phyloP scores from a whole-genome alignment of 2,113 vertebrate genomes.

The Felis catus region F.catus_Fca126_mat1.0 CM031417.1:124109001-124109500 shows the following conservation, averaged over 20 bases:
- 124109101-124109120: background rate
- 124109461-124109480: constrained; percentile 78
- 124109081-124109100: background rate
- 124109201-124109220: background rate
- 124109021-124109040: background rate
- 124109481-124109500: constrained; percentile 31
- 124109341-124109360: constrained; percentile 54
- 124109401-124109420: background rate
- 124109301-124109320: background rate
- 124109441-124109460: constrained; percentile 31
- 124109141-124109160: background rate
- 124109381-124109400: constrained; percentile 51
- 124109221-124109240: background rate
- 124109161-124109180: background rate
- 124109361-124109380: constrained; percentile 50
- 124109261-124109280: background rate
- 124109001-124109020: background rate
- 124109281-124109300: background rate
- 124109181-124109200: background rate
- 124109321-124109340: background rate
- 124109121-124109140: background rate
- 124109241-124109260: background rate
- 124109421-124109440: background rate
- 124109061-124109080: background rate
- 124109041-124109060: background rate